Conservation (phyloP, 2,113 vertebrate species). For the Pollimyrus isidori region DNA sequence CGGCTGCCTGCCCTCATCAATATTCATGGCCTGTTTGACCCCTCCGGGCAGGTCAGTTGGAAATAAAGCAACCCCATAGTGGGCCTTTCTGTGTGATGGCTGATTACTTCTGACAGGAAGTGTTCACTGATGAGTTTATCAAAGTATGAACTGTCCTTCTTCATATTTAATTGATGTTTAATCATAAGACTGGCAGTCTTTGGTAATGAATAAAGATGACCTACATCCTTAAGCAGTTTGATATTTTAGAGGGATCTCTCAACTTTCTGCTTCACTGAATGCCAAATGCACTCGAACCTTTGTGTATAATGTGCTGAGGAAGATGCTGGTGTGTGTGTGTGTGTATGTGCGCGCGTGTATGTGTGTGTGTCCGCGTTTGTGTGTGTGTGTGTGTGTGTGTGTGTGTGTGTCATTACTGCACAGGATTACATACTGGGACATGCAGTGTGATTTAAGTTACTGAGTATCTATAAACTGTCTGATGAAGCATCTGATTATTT, state of each 20-base stretch:
- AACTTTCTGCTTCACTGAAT: not conserved
- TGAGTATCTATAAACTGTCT: not conserved
- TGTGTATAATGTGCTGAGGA: not conserved
- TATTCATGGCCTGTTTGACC: constrained; percentile 25
- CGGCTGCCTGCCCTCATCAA: constrained; percentile 15
- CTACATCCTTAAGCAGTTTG: constrained; percentile 17
- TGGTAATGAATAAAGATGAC: constrained; percentile 14
- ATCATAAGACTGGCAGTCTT: not conserved
- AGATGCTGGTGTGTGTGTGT: not conserved
- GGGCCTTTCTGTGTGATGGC: not conserved
- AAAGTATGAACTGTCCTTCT: constrained; percentile 8
- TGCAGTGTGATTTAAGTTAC: not conserved
- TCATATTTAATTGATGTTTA: constrained; percentile 17
- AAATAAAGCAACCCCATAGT: constrained; percentile 14
- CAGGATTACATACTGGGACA: not conserved
- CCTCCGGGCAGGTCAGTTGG: not conserved
- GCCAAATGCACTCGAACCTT: not conserved
- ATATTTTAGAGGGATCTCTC: not conserved
- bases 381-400: no score
- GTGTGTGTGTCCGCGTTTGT: no score
- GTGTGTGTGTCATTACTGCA: not conserved
- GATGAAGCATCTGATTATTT: not conserved
- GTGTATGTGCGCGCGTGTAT: not conserved
- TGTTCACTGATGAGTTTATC: constrained; percentile 23
- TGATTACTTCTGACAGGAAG: constrained; percentile 13